Percentiles rank a stretch among this genome's conserved stretches.
Conservation (phyloP, 2,113 vertebrate genomes). For the Diadophis punctatus region DNA sequence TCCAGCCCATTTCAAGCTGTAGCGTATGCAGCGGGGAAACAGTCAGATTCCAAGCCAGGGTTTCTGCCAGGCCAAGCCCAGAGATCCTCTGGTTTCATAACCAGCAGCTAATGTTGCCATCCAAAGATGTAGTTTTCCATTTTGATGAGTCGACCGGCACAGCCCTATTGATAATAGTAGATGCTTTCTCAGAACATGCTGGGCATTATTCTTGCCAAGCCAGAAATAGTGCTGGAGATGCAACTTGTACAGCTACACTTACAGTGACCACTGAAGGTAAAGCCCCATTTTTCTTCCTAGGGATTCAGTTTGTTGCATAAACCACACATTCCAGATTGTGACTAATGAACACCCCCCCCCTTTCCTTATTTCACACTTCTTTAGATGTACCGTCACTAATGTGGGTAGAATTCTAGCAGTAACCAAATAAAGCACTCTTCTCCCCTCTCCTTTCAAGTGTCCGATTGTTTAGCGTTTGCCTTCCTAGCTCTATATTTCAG, state of each 20-base stretch:
- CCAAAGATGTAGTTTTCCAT: constrained; percentile 86
- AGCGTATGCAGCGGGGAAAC: constrained; percentile 82
- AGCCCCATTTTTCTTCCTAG: constrained; percentile 61
- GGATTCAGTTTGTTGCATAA: constrained; percentile 63
- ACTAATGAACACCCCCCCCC: constrained; percentile 59
- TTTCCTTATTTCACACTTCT: constrained; percentile 38
- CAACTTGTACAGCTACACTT: constrained; percentile 77
- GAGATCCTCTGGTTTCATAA: constrained; percentile 90
- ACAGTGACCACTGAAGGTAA: constrained; percentile 79
- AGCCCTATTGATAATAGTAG: constrained; percentile 89
- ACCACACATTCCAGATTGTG: constrained; percentile 39
- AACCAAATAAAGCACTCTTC: constrained; percentile 40
- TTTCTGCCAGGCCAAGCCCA: constrained; percentile 81
- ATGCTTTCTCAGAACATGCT: constrained; percentile 86
- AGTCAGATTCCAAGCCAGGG: constrained; percentile 84
- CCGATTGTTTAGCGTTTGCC: neutral
- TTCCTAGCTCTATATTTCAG: neutral
- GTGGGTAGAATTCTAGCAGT: constrained; percentile 33
- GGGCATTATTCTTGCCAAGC: constrained; percentile 89
- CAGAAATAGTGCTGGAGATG: constrained; percentile 80
- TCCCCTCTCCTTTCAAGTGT: constrained; percentile 27
- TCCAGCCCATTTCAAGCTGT: constrained; percentile 85
- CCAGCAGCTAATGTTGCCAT: constrained; percentile 76
- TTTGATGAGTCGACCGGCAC: constrained; percentile 86
- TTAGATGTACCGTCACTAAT: constrained; percentile 53